Conservation (phyloP, 1,140 invertebrate genomes). For the Archivesica marissinica region DNA sequence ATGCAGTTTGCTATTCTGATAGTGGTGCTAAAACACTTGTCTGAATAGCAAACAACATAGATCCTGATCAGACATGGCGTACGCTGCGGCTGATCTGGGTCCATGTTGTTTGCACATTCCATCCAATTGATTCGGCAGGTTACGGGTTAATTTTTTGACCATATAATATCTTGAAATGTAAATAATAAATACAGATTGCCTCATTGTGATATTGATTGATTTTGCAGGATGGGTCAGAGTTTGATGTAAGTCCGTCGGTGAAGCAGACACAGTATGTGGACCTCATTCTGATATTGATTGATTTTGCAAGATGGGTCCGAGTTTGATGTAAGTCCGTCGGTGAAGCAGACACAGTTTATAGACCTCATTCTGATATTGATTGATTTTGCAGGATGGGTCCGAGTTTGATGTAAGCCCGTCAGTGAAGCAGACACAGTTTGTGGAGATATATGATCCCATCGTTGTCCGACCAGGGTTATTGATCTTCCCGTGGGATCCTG, state of each 20-base stretch:
- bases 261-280: slow-evolving; percentile 86
- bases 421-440: slow-evolving; percentile 84
- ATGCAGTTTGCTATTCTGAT: too few species aligned
- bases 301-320: slow-evolving; percentile 74
- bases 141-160: too few species aligned
- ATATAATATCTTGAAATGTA: too few species aligned
- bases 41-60: too few species aligned
- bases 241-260: slow-evolving; percentile 65
- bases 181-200: too few species aligned
- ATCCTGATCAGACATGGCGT: too few species aligned
- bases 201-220: neutral
- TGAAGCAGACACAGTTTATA: slow-evolving; percentile 85
- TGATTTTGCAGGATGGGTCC: slow-evolving; percentile 73
- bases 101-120: too few species aligned
- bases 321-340: slow-evolving; percentile 63
- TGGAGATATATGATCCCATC: slow-evolving; percentile 89
- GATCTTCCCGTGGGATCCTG: slow-evolving; percentile 90
- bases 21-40: too few species aligned
- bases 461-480: slow-evolving; percentile 87
- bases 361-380: slow-evolving; percentile 71
- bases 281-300: neutral
- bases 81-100: too few species aligned
- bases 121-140: too few species aligned
- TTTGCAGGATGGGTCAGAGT: slow-evolving; percentile 74
- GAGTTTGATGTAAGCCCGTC: slow-evolving; percentile 65